A percentile compares a stretch with the other conserved stretches of the same genome.
phyloP scores from a whole-genome alignment of 2,797 vertebrate genomes.

The Hephaestus fuliginosus region DNA sequence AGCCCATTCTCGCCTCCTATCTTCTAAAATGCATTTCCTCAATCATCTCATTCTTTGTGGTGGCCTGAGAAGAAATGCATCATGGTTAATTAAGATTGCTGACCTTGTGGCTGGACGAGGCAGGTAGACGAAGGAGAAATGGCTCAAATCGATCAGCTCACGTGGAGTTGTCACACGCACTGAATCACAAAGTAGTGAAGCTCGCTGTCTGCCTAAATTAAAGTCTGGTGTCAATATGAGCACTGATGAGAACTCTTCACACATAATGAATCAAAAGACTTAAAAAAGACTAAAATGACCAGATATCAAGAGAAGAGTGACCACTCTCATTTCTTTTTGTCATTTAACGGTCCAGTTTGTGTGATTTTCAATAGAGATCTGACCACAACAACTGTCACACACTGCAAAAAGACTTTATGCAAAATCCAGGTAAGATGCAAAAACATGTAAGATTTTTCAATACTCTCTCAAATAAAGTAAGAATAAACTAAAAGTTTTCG shows the following conservation, averaged over 20 bases:
- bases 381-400: neutral
- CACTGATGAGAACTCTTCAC: neutral
- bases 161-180: neutral
- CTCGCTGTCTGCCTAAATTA: neutral
- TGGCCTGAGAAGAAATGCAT: conserved; percentile 28
- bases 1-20: neutral
- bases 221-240: neutral
- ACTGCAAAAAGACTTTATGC: neutral
- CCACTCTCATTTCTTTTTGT: neutral
- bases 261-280: neutral
- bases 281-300: neutral
- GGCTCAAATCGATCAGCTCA: conserved; percentile 9
- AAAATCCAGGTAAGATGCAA: neutral
- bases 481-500: neutral
- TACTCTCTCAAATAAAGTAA: neutral
- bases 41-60: neutral
- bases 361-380: neutral
- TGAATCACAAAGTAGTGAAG: conserved; percentile 2
- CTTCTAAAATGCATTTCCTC: neutral
- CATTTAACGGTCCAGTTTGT: neutral
- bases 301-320: neutral
- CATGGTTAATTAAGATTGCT: conserved; percentile 34
- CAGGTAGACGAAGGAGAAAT: conserved; percentile 8
- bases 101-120: conserved; percentile 12
- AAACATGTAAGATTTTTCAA: neutral